Base-by-base conservation (phyloP, 1,140 invertebrate species). In the Zaprionus africanus region DNA sequence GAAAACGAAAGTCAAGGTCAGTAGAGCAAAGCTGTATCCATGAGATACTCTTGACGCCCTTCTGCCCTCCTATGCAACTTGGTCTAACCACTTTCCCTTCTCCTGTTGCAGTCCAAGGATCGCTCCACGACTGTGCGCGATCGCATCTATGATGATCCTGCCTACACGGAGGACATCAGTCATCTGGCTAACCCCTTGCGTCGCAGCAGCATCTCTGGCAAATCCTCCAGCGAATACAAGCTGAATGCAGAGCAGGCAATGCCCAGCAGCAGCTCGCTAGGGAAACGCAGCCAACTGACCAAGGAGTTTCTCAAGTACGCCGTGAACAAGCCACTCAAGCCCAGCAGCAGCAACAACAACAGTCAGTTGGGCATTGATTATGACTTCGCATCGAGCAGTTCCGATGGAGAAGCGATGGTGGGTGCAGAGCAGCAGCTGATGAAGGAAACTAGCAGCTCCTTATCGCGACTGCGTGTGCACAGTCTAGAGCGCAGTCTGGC, bases 101-200 rank as follows among this genome's bases (percentile, higher is more conserved):
- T 15, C 17, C 17, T 2, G 12, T 59, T 68, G 1, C 63, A 93
- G 91, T 71, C 78, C 2, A 93, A 92, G 58, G 90, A 91, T 62
- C 85, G 88, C 5, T 82, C 92, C 15, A 54, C 88, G 0, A 84
- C 74, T 6, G 90, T 92, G 5, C 81, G 92, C 22, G 92, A 93
- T 53, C 81, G 92, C 12, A 92, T 92, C 38, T 88, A 92, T 7
- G 92, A 93, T 78, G 92, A 93, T 78, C 92, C 92, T 1, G 92
- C 92, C 26, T 93, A 92, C 46, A 93, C 92, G 3, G 92, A 92
- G 54, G 92, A 93, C 62, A 93, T 93, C 17, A 92, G 92, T 59
- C 92, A 93, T 51, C 64, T 93, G 56, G 92, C 92, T 0, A 91
- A 92, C 43, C 92, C 92, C 6, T 60, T 91, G 68, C 85, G 92